A percentile compares a stretch with the other conserved stretches of the same genome.
phyloP scores from a whole-genome alignment of 2,113 vertebrate species.

The Erinaceus europaeus region DNA sequence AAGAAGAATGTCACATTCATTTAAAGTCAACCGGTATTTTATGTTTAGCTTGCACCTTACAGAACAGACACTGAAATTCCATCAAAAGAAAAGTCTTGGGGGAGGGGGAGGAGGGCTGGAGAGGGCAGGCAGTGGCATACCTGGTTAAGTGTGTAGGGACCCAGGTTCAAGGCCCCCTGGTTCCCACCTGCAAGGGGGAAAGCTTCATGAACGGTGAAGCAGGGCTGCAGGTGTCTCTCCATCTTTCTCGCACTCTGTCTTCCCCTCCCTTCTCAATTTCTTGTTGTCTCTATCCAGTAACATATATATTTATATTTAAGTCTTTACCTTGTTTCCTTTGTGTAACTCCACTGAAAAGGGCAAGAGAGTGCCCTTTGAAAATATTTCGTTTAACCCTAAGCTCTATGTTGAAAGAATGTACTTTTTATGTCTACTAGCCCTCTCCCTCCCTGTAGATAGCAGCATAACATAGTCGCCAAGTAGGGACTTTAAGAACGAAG shows the following conservation, averaged over 20 bases:
- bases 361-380: background rate
- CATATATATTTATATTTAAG: no score
- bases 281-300: no score
- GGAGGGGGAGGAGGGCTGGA: no score
- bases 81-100: background rate
- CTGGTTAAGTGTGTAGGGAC: no score
- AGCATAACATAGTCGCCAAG: background rate
- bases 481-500: background rate
- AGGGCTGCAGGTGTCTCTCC: no score
- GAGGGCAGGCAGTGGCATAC: no score
- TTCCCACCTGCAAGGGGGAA: no score
- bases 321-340: background rate
- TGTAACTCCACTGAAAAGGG: background rate
- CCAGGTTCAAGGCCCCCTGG: no score
- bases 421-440: background rate
- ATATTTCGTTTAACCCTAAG: background rate
- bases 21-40: conserved; percentile 23
- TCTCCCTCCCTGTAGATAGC: background rate
- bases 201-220: no score
- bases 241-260: no score
- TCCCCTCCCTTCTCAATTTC: no score
- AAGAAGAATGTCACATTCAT: conserved; percentile 36
- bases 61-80: conserved; percentile 4
- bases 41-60: background rate
- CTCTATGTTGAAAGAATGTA: background rate